Evolutionary conservation across 92 coral and sea anemone species (phyloP), one percentile per base, ranked within the genome.

Genomic region (Paragorgia papillata): DNA sequence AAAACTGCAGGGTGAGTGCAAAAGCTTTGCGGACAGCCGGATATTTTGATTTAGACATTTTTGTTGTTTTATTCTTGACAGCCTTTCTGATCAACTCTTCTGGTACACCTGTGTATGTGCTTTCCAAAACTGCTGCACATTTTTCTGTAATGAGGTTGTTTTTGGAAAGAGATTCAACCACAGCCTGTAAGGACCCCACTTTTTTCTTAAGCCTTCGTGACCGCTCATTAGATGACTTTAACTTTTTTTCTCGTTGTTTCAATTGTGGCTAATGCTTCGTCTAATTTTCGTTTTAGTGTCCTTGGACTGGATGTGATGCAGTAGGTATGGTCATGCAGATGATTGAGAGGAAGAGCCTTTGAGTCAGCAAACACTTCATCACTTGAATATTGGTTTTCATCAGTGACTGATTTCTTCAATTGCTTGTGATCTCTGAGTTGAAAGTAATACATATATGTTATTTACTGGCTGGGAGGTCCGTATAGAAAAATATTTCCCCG

Each of bases 121-220:
- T 51, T 22, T 51, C 58, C 19, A 51, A 51, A 51, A 51, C 58
- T 17, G 58, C 6, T 51, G 58, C 58, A 51, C 58, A 51, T 22
- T 51, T 17, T 19, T 51, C 58, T 17, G 58, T 37, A 12, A 37
- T 37, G 6, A 37, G 12, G 5, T 37, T 37, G 43, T 37, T 37
- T 12, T 37, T 37, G 43, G 43, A 4, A 12, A 37, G 43, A 5
- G 43, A 37, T 4, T 37, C 6, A 12, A 37, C 43, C 43, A 37
- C 43, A 37, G 43, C 12, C 5, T 37, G 5, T 5, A 37, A 12
- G 5, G 43, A 37, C 43, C 12, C 58, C 20, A 51, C 26, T 51
- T 22, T 22, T 17, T 17, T 51, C 17, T 51, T 51, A 6, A 51
- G 6, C 17, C 26, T 51, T 3, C 58, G 20, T 5, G 20, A 51